Evolutionary conservation across 2,888 invertebrate species (phyloP).

Genomic region (Drosophila pegasa): DNA sequence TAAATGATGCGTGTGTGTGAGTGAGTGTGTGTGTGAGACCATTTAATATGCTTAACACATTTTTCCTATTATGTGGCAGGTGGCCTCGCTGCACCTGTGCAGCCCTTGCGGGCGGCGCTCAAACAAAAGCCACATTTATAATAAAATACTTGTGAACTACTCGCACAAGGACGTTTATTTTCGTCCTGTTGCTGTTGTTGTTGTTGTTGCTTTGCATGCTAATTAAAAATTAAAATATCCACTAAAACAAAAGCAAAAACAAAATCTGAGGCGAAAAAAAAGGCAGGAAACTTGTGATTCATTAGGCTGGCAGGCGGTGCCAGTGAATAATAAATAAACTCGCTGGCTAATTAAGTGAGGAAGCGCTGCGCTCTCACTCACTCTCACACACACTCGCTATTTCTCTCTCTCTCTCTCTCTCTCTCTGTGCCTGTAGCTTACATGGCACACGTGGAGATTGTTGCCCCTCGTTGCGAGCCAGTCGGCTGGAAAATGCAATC

Average conservation of each 20-base stretch:
- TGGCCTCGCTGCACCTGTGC: constrained; percentile 66
- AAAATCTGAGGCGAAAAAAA: background rate
- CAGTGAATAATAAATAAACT: constrained; percentile 78
- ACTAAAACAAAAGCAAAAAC: constrained; percentile 53
- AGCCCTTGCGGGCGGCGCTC: constrained; percentile 21
- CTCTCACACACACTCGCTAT: background rate
- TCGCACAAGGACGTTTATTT: constrained; percentile 70
- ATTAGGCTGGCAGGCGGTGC: constrained; percentile 73
- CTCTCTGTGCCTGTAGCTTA: constrained; percentile 59
- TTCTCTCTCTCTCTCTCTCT: background rate
- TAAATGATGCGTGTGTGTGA: constrained; percentile 71
- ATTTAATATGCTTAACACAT: constrained; percentile 72
- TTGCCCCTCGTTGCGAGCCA: constrained; percentile 59
- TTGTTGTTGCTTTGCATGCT: constrained; percentile 61
- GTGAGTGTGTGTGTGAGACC: constrained; percentile 53
- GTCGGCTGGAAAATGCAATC: constrained; percentile 67
- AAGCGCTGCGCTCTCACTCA: constrained; percentile 21
- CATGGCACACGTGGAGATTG: constrained; percentile 67
- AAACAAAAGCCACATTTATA: constrained; percentile 42
- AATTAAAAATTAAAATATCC: constrained; percentile 79
- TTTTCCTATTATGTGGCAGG: constrained; percentile 31
- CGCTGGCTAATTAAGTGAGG: constrained; percentile 76
- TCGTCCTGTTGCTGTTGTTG: constrained; percentile 42
- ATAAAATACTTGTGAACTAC: constrained; percentile 62
- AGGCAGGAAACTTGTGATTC: constrained; percentile 67